Conservation (phyloP, 1,140 invertebrate genomes). For the Steinernema feltiae region DNA sequence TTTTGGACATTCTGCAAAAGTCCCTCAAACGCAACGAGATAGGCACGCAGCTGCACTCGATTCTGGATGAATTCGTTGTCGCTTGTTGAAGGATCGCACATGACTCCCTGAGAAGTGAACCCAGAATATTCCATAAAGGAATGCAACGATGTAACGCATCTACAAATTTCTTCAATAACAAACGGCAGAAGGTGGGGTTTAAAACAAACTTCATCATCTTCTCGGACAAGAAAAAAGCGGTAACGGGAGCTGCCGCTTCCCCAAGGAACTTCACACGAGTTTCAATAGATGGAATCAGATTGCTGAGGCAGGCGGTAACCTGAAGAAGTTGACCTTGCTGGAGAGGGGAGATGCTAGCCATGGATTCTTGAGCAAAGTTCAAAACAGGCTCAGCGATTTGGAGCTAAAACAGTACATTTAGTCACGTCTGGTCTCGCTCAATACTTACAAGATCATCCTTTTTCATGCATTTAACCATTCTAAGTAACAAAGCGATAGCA, state of each 20-base stretch:
- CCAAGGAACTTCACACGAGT: background rate
- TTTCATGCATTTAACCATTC: background rate
- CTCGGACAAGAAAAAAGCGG: background rate
- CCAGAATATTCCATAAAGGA: background rate
- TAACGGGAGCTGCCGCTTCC: background rate
- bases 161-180: too few relatives aligned
- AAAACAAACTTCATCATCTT: background rate
- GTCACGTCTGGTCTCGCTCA: too few relatives aligned
- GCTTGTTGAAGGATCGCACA: background rate
- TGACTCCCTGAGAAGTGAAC: background rate
- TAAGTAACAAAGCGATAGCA: background rate
- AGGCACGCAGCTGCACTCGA: background rate
- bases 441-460: background rate
- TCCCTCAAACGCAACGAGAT: background rate
- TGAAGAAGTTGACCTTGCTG: background rate
- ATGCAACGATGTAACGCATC: background rate
- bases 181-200: too few relatives aligned
- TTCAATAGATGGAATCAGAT: background rate
- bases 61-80: background rate
- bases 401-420: too few relatives aligned
- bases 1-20: background rate
- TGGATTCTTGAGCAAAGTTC: background rate
- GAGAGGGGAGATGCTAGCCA: background rate
- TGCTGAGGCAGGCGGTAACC: background rate
- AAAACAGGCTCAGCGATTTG: background rate